Conservation (phyloP, 2,113 vertebrate genomes). For the Pampusana beccarii region DNA sequence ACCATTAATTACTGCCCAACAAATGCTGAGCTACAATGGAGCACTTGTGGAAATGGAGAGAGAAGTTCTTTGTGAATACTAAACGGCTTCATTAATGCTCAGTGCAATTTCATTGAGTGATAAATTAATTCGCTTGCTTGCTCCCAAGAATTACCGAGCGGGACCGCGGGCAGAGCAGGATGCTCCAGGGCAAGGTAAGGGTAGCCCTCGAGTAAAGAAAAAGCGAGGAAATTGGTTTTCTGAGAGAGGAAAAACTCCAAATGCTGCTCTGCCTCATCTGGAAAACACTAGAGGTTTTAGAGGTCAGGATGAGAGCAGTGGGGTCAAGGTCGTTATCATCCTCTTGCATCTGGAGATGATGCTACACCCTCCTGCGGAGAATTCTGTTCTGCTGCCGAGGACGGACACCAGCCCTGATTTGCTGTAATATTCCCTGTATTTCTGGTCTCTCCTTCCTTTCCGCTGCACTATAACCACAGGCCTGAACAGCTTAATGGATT, state of each 20-base stretch:
- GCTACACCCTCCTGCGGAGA: not conserved
- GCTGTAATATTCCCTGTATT: accelerated
- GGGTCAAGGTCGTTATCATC: not conserved
- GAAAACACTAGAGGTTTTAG: not conserved
- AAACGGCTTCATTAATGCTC: conserved; percentile 62
- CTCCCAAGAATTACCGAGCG: conserved; percentile 28
- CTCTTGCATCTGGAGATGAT: not conserved
- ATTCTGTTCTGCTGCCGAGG: accelerated
- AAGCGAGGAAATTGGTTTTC: not conserved
- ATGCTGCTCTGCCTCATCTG: not conserved
- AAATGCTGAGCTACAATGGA: conserved; percentile 65
- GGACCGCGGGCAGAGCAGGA: not conserved
- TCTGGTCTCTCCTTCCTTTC: not conserved
- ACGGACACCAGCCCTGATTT: not conserved
- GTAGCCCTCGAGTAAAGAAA: not conserved
- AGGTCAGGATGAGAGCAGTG: not conserved
- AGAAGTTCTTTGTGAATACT: conserved; percentile 63
- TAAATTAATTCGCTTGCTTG: conserved; percentile 46
- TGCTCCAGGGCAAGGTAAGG: accelerated
- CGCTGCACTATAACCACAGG: accelerated
- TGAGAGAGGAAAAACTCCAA: not conserved
- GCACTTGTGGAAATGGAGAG: conserved; percentile 61
- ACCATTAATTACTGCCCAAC: conserved; percentile 77
- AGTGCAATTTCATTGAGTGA: conserved; percentile 28
- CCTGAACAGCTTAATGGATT: not conserved